Percentiles rank a stretch among this genome's conserved stretches.
These are phyloP conservation scores for Fopius arisanus DNA, from an alignment of 1,140 invertebrate genomes.

Conservation along the genomic window DNA sequence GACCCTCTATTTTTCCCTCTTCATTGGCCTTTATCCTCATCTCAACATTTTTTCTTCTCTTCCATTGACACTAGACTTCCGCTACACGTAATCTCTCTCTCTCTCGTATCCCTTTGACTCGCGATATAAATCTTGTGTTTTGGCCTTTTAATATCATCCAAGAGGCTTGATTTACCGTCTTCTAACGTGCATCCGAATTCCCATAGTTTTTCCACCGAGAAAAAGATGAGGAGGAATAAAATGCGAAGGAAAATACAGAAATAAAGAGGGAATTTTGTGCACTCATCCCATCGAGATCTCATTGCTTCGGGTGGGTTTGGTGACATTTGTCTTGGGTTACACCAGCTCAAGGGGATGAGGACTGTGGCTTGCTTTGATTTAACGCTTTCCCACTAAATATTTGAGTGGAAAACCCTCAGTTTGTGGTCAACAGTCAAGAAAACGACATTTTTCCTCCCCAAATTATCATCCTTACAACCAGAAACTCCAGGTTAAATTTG, in stretches of 20 bases:
- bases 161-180: neutral
- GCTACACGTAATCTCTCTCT: too few species aligned
- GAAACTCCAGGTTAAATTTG: too few species aligned
- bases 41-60: neutral
- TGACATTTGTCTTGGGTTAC: neutral
- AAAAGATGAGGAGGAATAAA: slow-evolving; percentile 28
- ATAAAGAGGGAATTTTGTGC: slow-evolving; percentile 12
- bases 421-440: neutral
- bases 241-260: slow-evolving; percentile 23
- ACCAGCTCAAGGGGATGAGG: neutral
- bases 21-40: neutral
- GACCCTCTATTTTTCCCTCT: neutral
- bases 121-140: neutral
- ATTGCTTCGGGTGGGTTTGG: neutral
- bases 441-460: neutral
- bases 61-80: neutral
- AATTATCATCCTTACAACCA: too few species aligned
- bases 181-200: neutral
- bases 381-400: neutral
- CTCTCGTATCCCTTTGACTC: neutral
- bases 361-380: neutral
- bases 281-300: neutral
- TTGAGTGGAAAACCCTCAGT: neutral
- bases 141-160: slow-evolving; percentile 1
- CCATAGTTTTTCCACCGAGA: neutral